Evolutionary conservation across 2,888 invertebrate genomes (phyloP).

Genomic region (Cerastis leucographa): DNA sequence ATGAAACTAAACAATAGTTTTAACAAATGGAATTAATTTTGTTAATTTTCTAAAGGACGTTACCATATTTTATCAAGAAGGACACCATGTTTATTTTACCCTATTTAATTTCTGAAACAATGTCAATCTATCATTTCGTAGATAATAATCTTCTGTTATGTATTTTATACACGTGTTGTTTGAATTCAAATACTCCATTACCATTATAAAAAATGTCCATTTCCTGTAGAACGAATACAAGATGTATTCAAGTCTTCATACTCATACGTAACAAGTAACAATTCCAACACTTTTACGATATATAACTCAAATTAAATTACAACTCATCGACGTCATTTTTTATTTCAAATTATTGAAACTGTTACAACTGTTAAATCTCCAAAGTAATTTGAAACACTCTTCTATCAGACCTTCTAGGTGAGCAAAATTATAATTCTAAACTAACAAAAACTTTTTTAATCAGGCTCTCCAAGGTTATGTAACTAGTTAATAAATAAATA

Average conservation of each 20-base stretch:
- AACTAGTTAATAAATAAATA: background rate
- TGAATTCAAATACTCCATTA: slow-evolving; percentile 5
- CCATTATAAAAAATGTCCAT: slow-evolving; percentile 4
- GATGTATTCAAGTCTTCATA: no score
- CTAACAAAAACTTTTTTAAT: slow-evolving; percentile 3
- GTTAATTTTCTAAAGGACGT: background rate
- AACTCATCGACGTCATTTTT: no score
- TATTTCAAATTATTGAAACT: background rate
- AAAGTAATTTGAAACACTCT: background rate
- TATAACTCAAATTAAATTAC: background rate
- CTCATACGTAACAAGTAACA: no score
- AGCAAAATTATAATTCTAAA: background rate
- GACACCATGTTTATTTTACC: background rate
- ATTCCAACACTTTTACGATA: background rate
- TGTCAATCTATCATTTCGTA: slow-evolving; percentile 1
- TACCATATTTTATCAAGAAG: slow-evolving; percentile 14
- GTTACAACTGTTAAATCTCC: background rate
- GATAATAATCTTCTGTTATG: slow-evolving; percentile 5
- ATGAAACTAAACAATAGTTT: background rate
- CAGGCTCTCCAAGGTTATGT: background rate
- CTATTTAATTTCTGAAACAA: background rate
- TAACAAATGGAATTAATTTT: background rate
- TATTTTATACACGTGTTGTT: background rate
- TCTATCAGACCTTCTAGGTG: background rate
- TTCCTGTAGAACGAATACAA: background rate